Conservation (phyloP, 37 sponge, comb jelly and placozoan species). For the Diacarnus erythraeanus region DNA sequence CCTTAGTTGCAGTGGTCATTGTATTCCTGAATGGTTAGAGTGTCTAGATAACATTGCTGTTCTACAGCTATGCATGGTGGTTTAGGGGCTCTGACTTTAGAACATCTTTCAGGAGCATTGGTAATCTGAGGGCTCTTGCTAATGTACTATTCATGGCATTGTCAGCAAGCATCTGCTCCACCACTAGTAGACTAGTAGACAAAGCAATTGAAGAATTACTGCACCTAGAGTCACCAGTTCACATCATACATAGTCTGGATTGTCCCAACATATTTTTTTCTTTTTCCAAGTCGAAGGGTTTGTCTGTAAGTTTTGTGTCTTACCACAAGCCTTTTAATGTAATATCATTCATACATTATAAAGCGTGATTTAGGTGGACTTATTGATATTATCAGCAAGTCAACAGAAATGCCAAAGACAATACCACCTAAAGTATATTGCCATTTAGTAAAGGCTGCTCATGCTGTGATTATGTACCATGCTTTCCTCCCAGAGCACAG, state of each 20-base stretch:
- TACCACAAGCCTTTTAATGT: too few species aligned
- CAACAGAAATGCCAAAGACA: neutral
- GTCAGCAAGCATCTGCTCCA: neutral
- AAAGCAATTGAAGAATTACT: neutral
- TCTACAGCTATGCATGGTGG: neutral
- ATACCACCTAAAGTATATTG: neutral
- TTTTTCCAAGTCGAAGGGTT: neutral
- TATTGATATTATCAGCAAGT: too few species aligned
- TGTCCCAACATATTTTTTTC: neutral
- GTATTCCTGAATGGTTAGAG: conserved; percentile 21
- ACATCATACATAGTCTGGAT: neutral
- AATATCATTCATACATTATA: too few species aligned
- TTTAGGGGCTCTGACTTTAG: neutral
- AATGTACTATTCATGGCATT: neutral
- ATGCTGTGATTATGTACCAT: neutral
- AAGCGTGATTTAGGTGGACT: too few species aligned
- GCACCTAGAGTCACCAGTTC: neutral
- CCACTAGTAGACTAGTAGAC: neutral
- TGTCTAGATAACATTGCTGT: neutral
- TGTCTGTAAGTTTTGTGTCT: neutral
- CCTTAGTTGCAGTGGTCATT: conserved; percentile 10
- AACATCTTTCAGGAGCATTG: too few species aligned
- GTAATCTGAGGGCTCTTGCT: neutral
- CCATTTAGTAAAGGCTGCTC: neutral
- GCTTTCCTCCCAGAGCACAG: too few species aligned